These are phyloP conservation scores for Oostethus manadensis DNA, from an alignment of 2,113 vertebrate genomes.

Conservation along the genomic window DNA sequence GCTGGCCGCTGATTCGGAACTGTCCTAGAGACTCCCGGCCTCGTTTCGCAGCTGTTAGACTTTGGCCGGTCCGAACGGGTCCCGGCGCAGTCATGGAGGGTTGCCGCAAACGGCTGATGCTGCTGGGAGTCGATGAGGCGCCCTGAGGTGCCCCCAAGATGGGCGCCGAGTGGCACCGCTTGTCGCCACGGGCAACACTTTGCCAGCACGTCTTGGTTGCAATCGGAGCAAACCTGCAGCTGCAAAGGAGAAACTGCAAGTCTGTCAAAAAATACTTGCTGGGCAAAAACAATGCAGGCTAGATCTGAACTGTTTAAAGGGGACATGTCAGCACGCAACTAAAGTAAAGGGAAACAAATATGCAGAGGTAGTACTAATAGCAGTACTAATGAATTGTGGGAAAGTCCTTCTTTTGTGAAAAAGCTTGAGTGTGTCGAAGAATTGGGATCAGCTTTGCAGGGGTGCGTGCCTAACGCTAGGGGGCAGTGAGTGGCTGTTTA, in stretches of 20 bases:
- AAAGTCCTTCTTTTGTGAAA: not conserved
- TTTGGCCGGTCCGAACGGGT: too few species aligned
- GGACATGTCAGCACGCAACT: not conserved
- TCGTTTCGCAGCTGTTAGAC: too few species aligned
- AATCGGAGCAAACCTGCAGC: not conserved
- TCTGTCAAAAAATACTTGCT: not conserved
- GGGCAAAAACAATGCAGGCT: not conserved
- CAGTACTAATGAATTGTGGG: not conserved
- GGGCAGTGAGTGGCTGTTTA: too few species aligned
- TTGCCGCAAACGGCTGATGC: not conserved
- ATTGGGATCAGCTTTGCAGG: not conserved
- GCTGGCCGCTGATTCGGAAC: too few species aligned
- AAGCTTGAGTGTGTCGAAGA: not conserved
- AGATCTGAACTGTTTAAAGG: too few species aligned
- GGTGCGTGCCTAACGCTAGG: too few species aligned
- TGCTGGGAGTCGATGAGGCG: not conserved
- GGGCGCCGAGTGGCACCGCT: not conserved
- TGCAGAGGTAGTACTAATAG: not conserved
- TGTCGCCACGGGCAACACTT: not conserved
- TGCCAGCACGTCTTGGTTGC: not conserved
- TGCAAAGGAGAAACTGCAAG: conserved; percentile 1
- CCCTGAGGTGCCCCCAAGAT: conserved; percentile 3
- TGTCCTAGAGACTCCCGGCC: too few species aligned
- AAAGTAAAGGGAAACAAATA: too few species aligned
- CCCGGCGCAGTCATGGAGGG: too few species aligned